Conservation (phyloP, 2,797 vertebrate species). For the Hoplostethus mediterraneus region DNA sequence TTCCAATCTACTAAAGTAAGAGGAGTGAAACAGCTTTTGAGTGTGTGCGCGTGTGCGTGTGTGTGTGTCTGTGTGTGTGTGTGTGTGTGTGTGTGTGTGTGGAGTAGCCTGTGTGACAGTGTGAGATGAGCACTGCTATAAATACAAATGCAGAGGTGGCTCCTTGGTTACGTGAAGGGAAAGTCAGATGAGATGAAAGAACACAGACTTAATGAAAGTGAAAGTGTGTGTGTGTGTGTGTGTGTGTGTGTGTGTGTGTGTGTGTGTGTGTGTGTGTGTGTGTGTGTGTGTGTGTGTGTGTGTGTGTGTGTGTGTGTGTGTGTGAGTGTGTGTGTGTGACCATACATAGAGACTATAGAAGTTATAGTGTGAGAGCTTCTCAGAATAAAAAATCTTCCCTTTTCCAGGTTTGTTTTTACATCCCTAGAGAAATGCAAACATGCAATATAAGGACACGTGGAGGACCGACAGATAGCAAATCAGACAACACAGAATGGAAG, state of each 20-base stretch:
- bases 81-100: constrained; percentile 13
- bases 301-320: too few relatives aligned
- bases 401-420: constrained; percentile 1
- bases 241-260: too few relatives aligned
- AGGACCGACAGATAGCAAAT: constrained; percentile 11
- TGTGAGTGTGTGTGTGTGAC: too few relatives aligned
- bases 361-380: not conserved
- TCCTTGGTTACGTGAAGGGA: constrained; percentile 56
- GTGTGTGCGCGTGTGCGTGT: not conserved
- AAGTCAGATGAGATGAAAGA: constrained; percentile 6
- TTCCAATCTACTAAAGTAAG: constrained; percentile 9
- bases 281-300: too few relatives aligned
- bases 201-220: constrained; percentile 10
- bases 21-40: constrained; percentile 1
- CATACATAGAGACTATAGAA: not conserved
- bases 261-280: too few relatives aligned
- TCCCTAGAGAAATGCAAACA: constrained; percentile 9
- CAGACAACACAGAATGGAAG: constrained; percentile 11
- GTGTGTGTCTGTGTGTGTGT: not conserved
- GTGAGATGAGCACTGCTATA: constrained; percentile 58
- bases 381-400: not conserved
- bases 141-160: constrained; percentile 68
- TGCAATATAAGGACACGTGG: constrained; percentile 10
- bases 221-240: too few relatives aligned
- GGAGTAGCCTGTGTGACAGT: constrained; percentile 32